Percentiles rank a stretch among this genome's conserved stretches.
Conservation (phyloP, 2,797 vertebrate genomes). For the Diglossa cyanea region DNA sequence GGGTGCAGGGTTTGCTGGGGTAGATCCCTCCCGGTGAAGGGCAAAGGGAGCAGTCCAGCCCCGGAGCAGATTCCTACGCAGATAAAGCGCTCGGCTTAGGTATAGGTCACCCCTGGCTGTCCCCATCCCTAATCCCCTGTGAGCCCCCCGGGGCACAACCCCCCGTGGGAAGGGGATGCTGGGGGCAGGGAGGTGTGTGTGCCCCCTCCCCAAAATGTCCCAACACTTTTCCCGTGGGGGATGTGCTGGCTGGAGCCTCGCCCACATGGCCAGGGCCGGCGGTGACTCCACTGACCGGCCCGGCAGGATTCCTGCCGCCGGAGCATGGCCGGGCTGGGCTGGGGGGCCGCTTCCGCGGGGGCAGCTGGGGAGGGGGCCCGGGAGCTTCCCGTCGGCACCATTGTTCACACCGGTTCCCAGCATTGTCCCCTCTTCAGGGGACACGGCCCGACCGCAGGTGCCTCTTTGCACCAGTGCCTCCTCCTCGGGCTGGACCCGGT, state of each 20-base stretch:
- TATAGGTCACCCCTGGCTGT: background rate
- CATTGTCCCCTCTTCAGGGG: background rate
- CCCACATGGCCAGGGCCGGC: background rate
- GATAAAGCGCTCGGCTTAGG: background rate
- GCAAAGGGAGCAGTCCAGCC: background rate
- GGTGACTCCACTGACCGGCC: conserved; percentile 49
- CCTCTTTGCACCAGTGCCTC: background rate
- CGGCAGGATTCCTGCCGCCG: background rate
- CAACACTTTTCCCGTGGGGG: background rate
- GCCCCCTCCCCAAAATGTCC: background rate
- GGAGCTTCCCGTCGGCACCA: background rate
- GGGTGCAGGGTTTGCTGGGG: background rate
- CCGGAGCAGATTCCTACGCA: background rate
- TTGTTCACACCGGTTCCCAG: conserved; percentile 46
- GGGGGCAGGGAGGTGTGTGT: accelerated
- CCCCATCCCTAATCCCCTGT: background rate
- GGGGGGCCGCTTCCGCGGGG: conserved; percentile 17
- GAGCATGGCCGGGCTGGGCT: background rate
- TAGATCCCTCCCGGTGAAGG: background rate
- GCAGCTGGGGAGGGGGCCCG: background rate
- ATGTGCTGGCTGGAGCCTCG: background rate
- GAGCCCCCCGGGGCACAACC: background rate
- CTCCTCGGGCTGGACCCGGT: accelerated
- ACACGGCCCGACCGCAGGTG: background rate
- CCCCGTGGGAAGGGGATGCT: background rate